Percentiles rank a stretch among this genome's conserved stretches.
These are phyloP conservation scores for Cirrhinus mrigala DNA, from an alignment of 2,797 vertebrate species.

Conservation along the genomic window DNA sequence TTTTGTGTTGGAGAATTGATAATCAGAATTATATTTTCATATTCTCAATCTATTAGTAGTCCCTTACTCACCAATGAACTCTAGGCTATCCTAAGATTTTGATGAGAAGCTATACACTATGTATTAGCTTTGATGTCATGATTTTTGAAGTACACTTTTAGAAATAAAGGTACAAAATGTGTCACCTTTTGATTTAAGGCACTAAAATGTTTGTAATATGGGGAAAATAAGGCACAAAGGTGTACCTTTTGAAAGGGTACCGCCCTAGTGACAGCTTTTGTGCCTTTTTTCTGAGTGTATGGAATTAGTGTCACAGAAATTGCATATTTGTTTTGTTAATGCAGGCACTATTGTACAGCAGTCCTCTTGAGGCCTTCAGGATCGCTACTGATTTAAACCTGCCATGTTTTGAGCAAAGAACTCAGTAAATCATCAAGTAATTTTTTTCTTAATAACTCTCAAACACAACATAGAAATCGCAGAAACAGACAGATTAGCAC, in stretches of 20 bases:
- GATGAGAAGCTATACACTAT: slow-evolving; percentile 5
- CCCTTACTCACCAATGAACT: slow-evolving; percentile 39
- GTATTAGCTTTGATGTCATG: slow-evolving; percentile 2
- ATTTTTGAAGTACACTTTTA: slow-evolving; percentile 17
- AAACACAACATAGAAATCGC: slow-evolving; percentile 52
- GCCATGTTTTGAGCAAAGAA: slow-evolving; percentile 63
- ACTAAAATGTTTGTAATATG: background rate
- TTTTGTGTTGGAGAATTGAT: slow-evolving; percentile 12
- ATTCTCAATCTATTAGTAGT: slow-evolving; percentile 46
- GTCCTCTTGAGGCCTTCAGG: slow-evolving; percentile 31
- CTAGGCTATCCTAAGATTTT: slow-evolving; percentile 16
- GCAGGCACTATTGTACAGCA: slow-evolving; percentile 14
- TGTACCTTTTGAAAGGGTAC: background rate
- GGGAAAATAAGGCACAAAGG: background rate
- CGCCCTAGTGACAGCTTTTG: background rate
- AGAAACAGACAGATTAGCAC: slow-evolving; percentile 59
- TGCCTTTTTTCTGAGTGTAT: background rate
- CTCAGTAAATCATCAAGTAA: slow-evolving; percentile 64
- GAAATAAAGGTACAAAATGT: background rate
- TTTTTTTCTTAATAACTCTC: slow-evolving; percentile 55
- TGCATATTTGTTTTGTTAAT: slow-evolving; percentile 15
- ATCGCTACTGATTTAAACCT: slow-evolving; percentile 45
- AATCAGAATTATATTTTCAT: slow-evolving; percentile 20
- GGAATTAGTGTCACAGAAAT: slow-evolving; percentile 30
- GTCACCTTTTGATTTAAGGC: background rate